These are phyloP conservation scores for Euzophera pinguis DNA, from an alignment of 2,888 invertebrate genomes.

Conservation along the genomic window DNA sequence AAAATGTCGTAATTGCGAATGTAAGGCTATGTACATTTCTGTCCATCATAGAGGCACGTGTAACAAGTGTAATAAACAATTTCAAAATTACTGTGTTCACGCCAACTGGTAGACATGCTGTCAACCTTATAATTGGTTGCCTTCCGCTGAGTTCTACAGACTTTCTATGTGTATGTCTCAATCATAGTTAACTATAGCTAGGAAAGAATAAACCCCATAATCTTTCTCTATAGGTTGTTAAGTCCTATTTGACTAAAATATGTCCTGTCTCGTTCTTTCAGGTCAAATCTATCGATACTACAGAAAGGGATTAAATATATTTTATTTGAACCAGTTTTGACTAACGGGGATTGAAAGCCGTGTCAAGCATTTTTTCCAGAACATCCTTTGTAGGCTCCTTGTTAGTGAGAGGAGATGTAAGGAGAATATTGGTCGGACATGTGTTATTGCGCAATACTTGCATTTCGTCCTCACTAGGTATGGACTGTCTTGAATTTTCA, in stretches of 20 bases:
- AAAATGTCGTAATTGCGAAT: constrained; percentile 3
- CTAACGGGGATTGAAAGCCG: no score
- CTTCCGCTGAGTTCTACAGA: background rate
- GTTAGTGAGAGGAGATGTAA: background rate
- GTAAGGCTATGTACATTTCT: background rate
- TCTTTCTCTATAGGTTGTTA: no score
- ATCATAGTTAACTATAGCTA: no score
- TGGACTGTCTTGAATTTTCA: background rate
- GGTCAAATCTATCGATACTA: no score
- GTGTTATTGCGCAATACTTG: background rate
- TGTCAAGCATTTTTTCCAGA: background rate
- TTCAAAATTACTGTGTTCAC: constrained; percentile 7
- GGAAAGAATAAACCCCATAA: no score
- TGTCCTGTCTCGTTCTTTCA: no score
- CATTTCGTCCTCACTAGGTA: background rate
- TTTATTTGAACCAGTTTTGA: no score
- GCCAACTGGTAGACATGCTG: background rate
- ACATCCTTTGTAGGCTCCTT: background rate
- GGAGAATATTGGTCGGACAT: background rate
- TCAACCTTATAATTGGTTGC: constrained; percentile 6
- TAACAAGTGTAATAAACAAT: constrained; percentile 13
- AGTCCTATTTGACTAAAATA: no score
- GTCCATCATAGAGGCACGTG: background rate
- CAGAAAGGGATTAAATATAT: no score
- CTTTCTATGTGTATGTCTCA: background rate